These are phyloP conservation scores for Solen grandis DNA, from an alignment of 1,140 invertebrate genomes.

Conservation along the genomic window DNA sequence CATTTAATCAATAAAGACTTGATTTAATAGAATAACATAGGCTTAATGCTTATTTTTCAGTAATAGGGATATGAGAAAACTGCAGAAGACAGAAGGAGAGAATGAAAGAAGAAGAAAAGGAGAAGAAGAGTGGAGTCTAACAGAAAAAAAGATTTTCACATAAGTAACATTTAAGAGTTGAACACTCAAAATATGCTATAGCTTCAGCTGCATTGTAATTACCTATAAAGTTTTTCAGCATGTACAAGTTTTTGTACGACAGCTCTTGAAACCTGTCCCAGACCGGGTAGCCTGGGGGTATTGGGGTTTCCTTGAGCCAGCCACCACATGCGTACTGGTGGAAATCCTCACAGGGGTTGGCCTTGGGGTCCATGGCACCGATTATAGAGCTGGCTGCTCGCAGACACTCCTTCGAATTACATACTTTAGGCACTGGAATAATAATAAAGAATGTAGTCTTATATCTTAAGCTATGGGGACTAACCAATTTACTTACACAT, in stretches of 20 bases:
- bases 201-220: too few species aligned
- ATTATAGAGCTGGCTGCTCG: conserved; percentile 78
- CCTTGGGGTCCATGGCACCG: conserved; percentile 81
- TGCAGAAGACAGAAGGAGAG: too few species aligned
- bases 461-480: not conserved
- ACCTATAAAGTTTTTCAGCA: conserved; percentile 74
- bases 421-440: conserved; percentile 66
- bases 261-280: conserved; percentile 77
- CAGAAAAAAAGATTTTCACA: too few species aligned
- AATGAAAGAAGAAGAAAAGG: too few species aligned
- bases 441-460: not conserved
- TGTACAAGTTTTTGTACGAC: conserved; percentile 72
- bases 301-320: conserved; percentile 81
- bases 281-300: conserved; percentile 73
- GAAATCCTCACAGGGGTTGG: conserved; percentile 84
- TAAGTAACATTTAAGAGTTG: too few species aligned
- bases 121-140: too few species aligned
- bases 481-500: too few species aligned
- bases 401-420: conserved; percentile 73
- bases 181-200: too few species aligned
- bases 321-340: conserved; percentile 84
- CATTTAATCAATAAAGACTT: too few species aligned
- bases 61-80: too few species aligned
- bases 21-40: too few species aligned
- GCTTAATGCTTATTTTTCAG: too few species aligned